Conservation (phyloP, 2,797 vertebrate species). For the Capromys pilorides region DNA sequence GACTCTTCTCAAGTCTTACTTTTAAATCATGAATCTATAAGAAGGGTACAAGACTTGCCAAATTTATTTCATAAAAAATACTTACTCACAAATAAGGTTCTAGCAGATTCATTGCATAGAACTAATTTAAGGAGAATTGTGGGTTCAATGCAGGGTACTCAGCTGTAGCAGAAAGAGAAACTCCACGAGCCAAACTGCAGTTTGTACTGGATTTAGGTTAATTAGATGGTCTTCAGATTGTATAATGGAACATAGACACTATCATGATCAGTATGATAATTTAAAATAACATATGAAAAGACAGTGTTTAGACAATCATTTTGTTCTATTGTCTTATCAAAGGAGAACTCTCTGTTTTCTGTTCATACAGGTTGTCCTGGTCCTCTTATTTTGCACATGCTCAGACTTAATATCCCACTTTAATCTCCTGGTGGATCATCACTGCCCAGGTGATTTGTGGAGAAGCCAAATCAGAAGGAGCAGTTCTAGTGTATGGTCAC, state of each 20-base stretch:
- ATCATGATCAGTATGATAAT: not conserved
- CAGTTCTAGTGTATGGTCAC: not conserved
- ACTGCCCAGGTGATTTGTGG: not conserved
- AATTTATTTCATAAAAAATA: not conserved
- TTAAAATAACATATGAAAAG: not conserved
- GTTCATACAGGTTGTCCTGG: not conserved
- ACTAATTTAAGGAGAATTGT: not conserved
- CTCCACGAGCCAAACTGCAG: not conserved
- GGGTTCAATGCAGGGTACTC: not conserved
- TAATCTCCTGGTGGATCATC: not conserved
- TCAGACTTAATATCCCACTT: not conserved
- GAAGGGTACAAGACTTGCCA: not conserved
- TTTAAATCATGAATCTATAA: not conserved
- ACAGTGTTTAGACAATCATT: not conserved
- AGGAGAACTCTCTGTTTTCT: not conserved
- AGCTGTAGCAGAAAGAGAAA: fast-evolving
- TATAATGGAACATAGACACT: not conserved
- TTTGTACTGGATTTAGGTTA: not conserved
- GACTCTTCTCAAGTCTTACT: not conserved
- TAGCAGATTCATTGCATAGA: not conserved
- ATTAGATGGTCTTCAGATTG: not conserved
- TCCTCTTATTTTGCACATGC: not conserved
- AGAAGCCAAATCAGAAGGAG: not conserved
- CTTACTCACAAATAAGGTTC: not conserved
- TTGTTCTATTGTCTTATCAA: not conserved